Percentiles rank a stretch among this genome's conserved stretches.
These are phyloP conservation scores for Smithornis capensis DNA, from an alignment of 2,113 vertebrate genomes.

Conservation along the genomic window DNA sequence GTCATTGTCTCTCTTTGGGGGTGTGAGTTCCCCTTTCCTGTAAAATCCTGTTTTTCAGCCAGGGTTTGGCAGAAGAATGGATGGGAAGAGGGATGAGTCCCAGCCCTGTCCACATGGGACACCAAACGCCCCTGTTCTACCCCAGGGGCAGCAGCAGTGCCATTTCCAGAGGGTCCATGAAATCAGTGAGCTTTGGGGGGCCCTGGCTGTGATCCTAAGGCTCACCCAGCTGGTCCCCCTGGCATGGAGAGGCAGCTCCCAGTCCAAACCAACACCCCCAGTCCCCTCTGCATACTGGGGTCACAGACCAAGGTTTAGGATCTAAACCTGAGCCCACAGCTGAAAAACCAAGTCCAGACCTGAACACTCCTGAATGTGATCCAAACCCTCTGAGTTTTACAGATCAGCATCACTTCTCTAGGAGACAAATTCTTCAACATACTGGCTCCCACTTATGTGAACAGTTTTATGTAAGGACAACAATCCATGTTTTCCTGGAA, in stretches of 20 bases:
- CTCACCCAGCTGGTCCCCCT: not conserved
- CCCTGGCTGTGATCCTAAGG: not conserved
- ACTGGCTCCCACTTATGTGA: accelerated
- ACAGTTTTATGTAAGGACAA: not conserved
- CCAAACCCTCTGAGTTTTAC: not conserved
- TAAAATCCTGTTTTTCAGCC: not conserved
- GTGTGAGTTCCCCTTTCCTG: not conserved
- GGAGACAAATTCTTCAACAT: not conserved
- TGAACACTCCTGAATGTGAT: accelerated
- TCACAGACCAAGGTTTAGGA: not conserved
- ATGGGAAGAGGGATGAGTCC: not conserved
- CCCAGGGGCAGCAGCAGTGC: not conserved
- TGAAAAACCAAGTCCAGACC: not conserved
- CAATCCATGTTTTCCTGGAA: not conserved
- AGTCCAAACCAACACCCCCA: not conserved
- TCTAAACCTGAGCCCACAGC: not conserved
- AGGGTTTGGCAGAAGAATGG: not conserved
- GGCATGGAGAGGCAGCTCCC: accelerated
- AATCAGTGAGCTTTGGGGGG: not conserved
- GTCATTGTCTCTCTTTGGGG: not conserved
- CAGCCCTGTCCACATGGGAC: accelerated
- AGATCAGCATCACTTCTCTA: not conserved
- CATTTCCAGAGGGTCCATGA: accelerated
- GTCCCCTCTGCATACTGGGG: accelerated
- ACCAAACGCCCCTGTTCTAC: not conserved